Evolutionary conservation across 2,797 vertebrate species (phyloP), one percentile per base, ranked within the genome.

Genomic region (Hafferia zeledoni): DNA sequence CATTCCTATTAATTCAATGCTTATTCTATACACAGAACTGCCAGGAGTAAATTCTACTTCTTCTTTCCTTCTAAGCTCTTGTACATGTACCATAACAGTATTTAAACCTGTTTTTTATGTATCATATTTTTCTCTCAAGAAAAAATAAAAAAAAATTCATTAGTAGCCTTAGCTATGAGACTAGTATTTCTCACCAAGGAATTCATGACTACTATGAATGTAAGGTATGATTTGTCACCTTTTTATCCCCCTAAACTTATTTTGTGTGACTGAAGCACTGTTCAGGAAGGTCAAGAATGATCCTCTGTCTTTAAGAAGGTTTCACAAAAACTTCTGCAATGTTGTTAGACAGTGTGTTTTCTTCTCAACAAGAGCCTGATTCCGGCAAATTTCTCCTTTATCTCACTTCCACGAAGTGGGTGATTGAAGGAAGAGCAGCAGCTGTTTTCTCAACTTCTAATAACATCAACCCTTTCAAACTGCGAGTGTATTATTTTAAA

Each of bases 141-240:
- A 74, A 46, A 46, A 28, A 2, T 9, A 8, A 12, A 43, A 81
- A 72, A 70, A 47, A n/a, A n/a, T n/a, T 18, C 13, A 50, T 41
- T 24, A 77, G 27, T 10, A 60, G 53, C 31, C 10, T 64, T 28
- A 60, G 9, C 27, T 60, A 49, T 11, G 46, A 89, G 15, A 15
- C 31, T 77, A 63, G 25, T 57, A 68, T 83, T 94, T 89, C 49
- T 81, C 69, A 93, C 33, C 44, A 71, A 69, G n/a, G 12, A 65
- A 81, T 68, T 71, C 2, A 35, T 56, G 3, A 27, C 23, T 33
- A 50, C 35, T 78, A 44, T 1, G 7, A 84, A 69, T 11, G 16
- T 10, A 77, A 84, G 13, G 19, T 47, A 82, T 49, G 15, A 72
- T n/a, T 4, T 70, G 30, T 33, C 76, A 90, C 35, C 28, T 65